Evolutionary conservation across 1,140 invertebrate species (phyloP), one percentile per base, ranked within the genome.

Genomic region (Pseudomyrmex cubaensis): DNA sequence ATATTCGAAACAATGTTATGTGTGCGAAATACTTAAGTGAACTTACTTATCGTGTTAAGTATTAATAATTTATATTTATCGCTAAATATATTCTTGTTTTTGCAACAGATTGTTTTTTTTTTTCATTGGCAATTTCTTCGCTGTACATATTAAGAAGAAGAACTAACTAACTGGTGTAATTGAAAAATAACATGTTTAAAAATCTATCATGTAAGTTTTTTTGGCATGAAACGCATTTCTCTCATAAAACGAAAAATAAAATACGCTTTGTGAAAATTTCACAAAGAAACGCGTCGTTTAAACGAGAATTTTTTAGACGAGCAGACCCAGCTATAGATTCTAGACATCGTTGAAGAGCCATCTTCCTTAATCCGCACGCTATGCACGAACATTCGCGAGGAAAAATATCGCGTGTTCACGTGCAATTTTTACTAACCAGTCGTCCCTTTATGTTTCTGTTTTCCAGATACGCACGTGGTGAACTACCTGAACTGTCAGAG

Each of bases 381-480:
- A 78, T 78, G 76, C 76, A 80, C 76, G 76, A 80, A n/a, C 35
- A 35, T 20, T 35, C 35, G 48, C 54, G 59, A 57, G 52, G 46
- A 64, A 84, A 69, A 75, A 69, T 56, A 35, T 35, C 52, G 66
- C 13, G 25, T 52, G 66, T 74, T 15, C 2, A 57, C 10, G 54
- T 72, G 25, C 74, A 12, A 22, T 48, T 13, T 20, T 70, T 22
- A 69, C 82, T 87, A 85, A 87, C 25, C 63, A 50, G 20, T 8
- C 64, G 73, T 61, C 2, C 12, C 22, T 69, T 50, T 87, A 52
- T 77, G 84, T 50, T 90, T 85, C 89, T 64, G 76, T 89, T 84
- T 94, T 94, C 57, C 87, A 92, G 91, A 92, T 52, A 25, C 52
- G 17, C 76, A 73, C 2, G 1, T 76, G 56, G 0, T 80, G 54